Evolutionary conservation across 2,888 invertebrate genomes (phyloP).

Genomic region (Nymphalis urticae): DNA sequence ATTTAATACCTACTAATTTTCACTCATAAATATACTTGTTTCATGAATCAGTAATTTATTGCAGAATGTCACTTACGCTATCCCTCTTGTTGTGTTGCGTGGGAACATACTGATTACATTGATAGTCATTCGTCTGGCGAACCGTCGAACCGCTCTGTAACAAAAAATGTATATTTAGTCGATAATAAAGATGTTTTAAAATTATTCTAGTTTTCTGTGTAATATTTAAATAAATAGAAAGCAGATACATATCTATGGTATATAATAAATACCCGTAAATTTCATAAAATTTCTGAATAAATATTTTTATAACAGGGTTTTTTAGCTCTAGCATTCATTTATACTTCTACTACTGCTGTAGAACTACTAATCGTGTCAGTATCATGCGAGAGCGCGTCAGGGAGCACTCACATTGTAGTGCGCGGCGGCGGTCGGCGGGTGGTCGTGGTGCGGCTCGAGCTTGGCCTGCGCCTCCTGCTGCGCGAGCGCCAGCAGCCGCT

Average conservation of each 20-base stretch:
- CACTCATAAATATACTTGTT: too few species aligned
- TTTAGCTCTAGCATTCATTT: too few species aligned
- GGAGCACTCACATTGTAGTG: constrained; percentile 54
- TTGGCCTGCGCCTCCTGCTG: constrained; percentile 81
- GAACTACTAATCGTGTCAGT: too few species aligned
- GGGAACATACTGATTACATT: constrained; percentile 74
- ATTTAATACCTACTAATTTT: too few species aligned
- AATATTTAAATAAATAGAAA: background rate
- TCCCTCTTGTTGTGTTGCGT: constrained; percentile 73
- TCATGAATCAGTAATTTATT: background rate
- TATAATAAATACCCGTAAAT: too few species aligned
- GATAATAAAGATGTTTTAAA: too few species aligned
- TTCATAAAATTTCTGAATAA: too few species aligned
- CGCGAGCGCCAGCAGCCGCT: constrained; percentile 92
- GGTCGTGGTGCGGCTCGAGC: constrained; percentile 67
- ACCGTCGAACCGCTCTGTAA: constrained; percentile 64
- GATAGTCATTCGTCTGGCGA: constrained; percentile 72
- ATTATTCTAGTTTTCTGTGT: background rate
- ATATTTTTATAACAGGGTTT: too few species aligned
- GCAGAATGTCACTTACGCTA: constrained; percentile 61
- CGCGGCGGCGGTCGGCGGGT: constrained; percentile 46
- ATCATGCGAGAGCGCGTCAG: too few species aligned
- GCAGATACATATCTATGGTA: too few species aligned
- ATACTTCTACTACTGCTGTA: too few species aligned
- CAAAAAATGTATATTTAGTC: background rate